These are phyloP conservation scores for Scomber scombrus DNA, from an alignment of 2,113 vertebrate genomes.

Conservation along the genomic window DNA sequence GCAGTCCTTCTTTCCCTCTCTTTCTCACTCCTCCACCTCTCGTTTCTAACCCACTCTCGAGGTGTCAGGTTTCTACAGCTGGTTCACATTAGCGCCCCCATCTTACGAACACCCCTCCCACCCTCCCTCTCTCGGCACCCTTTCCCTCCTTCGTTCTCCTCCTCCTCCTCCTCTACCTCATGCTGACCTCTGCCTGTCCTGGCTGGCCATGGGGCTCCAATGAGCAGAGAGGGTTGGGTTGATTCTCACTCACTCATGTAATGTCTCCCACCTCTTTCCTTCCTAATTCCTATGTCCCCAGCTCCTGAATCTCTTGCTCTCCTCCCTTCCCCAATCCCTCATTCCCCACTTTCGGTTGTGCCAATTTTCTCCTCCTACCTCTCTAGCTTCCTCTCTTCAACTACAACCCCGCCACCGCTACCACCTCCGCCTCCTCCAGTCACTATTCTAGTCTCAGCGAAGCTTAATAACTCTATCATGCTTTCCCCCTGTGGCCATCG, in stretches of 20 bases:
- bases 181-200: slow-evolving; percentile 78
- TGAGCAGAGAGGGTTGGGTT: slow-evolving; percentile 54
- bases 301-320: slow-evolving; percentile 18
- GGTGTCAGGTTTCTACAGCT: slow-evolving; percentile 88
- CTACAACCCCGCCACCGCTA: slow-evolving; percentile 15
- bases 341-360: slow-evolving; percentile 36
- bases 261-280: slow-evolving; percentile 36
- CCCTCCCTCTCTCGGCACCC: slow-evolving; percentile 27
- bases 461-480: slow-evolving; percentile 76
- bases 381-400: slow-evolving; percentile 29
- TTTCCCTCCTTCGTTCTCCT: slow-evolving; percentile 23
- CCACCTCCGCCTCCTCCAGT: slow-evolving; percentile 30
- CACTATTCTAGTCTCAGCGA: slow-evolving; percentile 57
- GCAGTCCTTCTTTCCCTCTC: slow-evolving; percentile 66
- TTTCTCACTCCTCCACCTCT: slow-evolving; percentile 78
- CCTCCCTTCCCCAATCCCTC: slow-evolving; percentile 7
- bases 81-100: slow-evolving; percentile 84
- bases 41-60: slow-evolving; percentile 68
- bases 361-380: slow-evolving; percentile 28
- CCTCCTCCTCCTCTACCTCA: slow-evolving; percentile 70
- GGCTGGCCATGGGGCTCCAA: slow-evolving; percentile 59
- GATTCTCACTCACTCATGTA: slow-evolving; percentile 57
- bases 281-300: slow-evolving; percentile 32
- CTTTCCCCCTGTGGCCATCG: slow-evolving; percentile 54
- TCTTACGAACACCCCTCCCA: slow-evolving; percentile 50